Evolutionary conservation across 1,140 invertebrate species (phyloP), one percentile per base, ranked within the genome.

Genomic region (Drosophila ohnishii): DNA sequence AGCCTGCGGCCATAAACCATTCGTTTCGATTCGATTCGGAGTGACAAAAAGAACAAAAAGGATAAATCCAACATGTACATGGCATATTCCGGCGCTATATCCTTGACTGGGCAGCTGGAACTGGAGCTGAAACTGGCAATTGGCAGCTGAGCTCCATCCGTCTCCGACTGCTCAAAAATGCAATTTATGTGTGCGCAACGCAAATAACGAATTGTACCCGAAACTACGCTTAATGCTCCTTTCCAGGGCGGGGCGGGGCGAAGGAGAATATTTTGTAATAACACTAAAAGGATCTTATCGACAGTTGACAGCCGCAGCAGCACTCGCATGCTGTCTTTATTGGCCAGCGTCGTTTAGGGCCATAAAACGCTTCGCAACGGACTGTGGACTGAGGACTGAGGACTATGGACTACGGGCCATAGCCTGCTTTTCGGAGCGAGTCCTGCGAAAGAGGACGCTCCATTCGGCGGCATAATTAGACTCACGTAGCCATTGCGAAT

Each of bases 121-220:
- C 45, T 28, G 62, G 48, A 37, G 28, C 34, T 55, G 30, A 32
- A 22, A 28, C 45, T 28, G 62, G 48, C 77, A 70, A 78, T 65
- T 61, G 75, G 72, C 72, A 83, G 77, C 53, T 76, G 40, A 51
- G 58, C 66, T 72, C 75, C 75, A 45, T 72, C 53, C 69, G 60
- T 72, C 66, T 78, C 34, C 42, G 61, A 75, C 84, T 88, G 84
- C 84, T 87, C 77, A 88, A 88, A 88, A 88, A 88, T 88, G 84
- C 84, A 88, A 88, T 88, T 88, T 88, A 85, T 89, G 78, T 88
- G 83, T 66, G 75, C 67, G 35, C 66, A 50, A 62, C 58, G 75
- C 64, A 81, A 80, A 86, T 85, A 86, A 87, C 77, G 70, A 84
- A 89, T 88, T 78, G 84, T 88, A 75, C 84, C 84, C 84, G 63